These are phyloP conservation scores for Maylandia zebra DNA, from an alignment of 2,113 vertebrate genomes.

Conservation along the genomic window DNA sequence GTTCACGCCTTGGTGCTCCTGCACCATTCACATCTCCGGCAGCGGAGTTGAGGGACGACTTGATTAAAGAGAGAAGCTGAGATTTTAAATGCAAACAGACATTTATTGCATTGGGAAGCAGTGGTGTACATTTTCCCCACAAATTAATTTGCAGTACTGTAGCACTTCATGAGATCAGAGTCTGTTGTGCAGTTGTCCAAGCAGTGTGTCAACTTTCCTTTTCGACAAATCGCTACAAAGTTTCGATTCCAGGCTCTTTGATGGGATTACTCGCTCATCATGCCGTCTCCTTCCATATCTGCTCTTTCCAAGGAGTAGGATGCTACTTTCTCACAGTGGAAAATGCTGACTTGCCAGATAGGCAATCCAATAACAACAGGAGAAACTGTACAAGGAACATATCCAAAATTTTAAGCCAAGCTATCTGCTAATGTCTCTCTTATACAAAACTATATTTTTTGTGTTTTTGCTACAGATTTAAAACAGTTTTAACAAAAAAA, in stretches of 20 bases:
- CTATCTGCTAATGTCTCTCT: slow-evolving; percentile 26
- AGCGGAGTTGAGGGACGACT: slow-evolving; percentile 6
- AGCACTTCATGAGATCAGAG: slow-evolving; percentile 25
- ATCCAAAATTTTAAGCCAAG: slow-evolving; percentile 27
- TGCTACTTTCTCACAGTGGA: slow-evolving; percentile 53
- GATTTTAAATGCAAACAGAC: slow-evolving; percentile 57
- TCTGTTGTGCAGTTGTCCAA: slow-evolving; percentile 18
- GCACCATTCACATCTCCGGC: slow-evolving; percentile 19
- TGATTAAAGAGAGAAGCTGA: slow-evolving; percentile 52
- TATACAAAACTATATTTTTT: slow-evolving; percentile 63
- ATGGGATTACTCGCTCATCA: slow-evolving; percentile 4
- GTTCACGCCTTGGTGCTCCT: slow-evolving; percentile 28
- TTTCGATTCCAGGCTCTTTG: not conserved
- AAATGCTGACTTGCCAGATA: slow-evolving; percentile 42
- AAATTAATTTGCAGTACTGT: slow-evolving; percentile 46
- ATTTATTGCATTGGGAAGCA: slow-evolving; percentile 62
- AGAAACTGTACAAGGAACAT: slow-evolving; percentile 45
- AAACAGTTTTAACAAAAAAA: slow-evolving; percentile 16
- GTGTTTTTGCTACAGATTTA: slow-evolving; percentile 53
- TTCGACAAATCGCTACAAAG: not conserved
- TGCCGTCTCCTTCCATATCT: not conserved
- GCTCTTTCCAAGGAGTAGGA: slow-evolving; percentile 19
- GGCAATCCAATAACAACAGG: slow-evolving; percentile 37
- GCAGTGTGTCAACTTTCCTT: not conserved
- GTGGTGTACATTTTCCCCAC: slow-evolving; percentile 49